Percentiles rank a stretch among this genome's conserved stretches.
phyloP scores from a whole-genome alignment of 2,888 invertebrate genomes.

The Unio delphinus region DNA sequence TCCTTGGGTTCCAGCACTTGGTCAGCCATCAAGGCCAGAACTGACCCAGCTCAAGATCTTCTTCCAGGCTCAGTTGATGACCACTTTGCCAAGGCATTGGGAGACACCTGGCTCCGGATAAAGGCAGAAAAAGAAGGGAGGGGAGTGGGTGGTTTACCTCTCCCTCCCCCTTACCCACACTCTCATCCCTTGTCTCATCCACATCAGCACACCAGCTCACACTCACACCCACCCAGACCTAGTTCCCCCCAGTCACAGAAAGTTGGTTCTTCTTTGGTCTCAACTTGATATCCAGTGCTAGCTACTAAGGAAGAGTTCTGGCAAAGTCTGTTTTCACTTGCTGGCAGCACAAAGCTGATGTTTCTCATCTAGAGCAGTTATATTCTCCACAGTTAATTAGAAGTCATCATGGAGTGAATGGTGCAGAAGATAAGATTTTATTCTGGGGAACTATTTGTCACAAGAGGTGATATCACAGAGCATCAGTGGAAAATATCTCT shows the following conservation, averaged over 20 bases:
- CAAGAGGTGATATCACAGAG: no score
- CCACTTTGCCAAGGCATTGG: constrained; percentile 92
- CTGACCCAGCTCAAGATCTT: constrained; percentile 42
- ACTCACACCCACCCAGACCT: constrained; percentile 21
- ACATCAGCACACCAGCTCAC: constrained; percentile 20
- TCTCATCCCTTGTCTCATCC: constrained; percentile 19
- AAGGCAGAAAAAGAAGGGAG: constrained; percentile 59
- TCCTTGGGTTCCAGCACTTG: constrained; percentile 85
- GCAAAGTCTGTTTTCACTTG: no score
- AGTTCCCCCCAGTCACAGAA: constrained; percentile 32
- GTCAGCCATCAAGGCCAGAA: constrained; percentile 71
- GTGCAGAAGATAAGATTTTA: no score
- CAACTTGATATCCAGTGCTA: constrained; percentile 26
- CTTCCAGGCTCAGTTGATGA: constrained; percentile 80
- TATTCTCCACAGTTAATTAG: no score
- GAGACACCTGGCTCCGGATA: constrained; percentile 79
- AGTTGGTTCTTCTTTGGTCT: constrained; percentile 37
- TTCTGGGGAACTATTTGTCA: no score
- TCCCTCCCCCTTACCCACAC: constrained; percentile 26
- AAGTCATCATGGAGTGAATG: no score
- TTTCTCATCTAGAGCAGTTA: no score
- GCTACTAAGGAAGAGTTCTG: no score
- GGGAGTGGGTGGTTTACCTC: constrained; percentile 12
- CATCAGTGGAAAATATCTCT: no score
- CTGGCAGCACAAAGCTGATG: no score